Conservation (phyloP, 2,113 vertebrate species). For the Crypturellus undulatus region DNA sequence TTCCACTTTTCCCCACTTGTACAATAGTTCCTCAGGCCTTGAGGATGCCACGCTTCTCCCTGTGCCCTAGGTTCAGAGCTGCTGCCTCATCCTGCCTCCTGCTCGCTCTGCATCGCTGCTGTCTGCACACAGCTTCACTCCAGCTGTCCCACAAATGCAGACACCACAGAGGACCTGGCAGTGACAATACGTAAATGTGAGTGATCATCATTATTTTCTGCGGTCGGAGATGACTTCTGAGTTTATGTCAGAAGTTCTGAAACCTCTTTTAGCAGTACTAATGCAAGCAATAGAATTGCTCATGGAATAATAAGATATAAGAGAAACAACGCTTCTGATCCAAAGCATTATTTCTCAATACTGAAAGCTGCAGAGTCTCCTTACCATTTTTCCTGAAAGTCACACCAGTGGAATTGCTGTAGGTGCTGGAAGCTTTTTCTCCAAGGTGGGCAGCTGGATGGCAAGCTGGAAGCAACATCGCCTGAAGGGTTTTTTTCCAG, state of each 20-base stretch:
- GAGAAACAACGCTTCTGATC: neutral
- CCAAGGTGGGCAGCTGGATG: neutral
- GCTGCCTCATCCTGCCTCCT: neutral
- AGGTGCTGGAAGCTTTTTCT: neutral
- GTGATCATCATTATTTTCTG: neutral
- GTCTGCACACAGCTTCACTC: neutral
- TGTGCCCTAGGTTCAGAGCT: neutral
- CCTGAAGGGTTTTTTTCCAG: neutral
- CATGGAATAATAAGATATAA: neutral
- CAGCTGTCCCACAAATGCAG: accelerated
- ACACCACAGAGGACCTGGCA: neutral
- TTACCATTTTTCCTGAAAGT: neutral
- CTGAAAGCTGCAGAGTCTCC: neutral
- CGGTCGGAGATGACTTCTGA: neutral
- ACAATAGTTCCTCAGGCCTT: neutral
- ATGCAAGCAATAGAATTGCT: neutral
- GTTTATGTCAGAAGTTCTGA: neutral
- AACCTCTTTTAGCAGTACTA: neutral
- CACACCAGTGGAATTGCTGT: neutral
- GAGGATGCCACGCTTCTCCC: neutral
- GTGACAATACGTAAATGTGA: neutral
- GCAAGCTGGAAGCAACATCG: neutral
- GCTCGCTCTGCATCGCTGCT: neutral
- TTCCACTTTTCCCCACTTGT: neutral
- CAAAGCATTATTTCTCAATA: neutral